phyloP scores from a whole-genome alignment of 2,797 vertebrate genomes.

The Sebastes oblongus region DNA sequence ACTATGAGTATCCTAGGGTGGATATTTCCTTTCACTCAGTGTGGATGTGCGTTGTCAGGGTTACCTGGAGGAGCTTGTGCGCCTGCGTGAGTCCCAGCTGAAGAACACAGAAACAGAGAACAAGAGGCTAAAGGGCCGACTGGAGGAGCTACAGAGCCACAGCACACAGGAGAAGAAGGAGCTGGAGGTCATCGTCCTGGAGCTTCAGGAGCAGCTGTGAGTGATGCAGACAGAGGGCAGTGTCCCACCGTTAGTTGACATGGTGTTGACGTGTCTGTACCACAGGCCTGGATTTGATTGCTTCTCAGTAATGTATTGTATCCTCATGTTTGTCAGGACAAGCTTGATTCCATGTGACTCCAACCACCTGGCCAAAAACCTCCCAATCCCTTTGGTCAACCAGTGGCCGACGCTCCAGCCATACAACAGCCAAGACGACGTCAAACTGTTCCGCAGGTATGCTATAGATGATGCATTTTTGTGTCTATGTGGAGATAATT shows the following conservation, averaged over 20 bases:
- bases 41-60: slow-evolving; percentile 79
- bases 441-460: slow-evolving; percentile 91
- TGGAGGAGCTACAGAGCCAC: slow-evolving; percentile 90
- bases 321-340: slow-evolving; percentile 82
- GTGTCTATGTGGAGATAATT: neutral
- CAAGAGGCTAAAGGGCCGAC: slow-evolving; percentile 87
- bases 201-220: slow-evolving; percentile 98
- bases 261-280: neutral
- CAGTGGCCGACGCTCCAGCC: slow-evolving; percentile 91
- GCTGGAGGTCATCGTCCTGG: slow-evolving; percentile 92
- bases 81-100: slow-evolving; percentile 95
- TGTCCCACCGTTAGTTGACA: neutral
- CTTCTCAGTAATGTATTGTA: neutral
- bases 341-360: slow-evolving; percentile 94
- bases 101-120: slow-evolving; percentile 94
- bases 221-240: slow-evolving; percentile 27
- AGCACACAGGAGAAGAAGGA: slow-evolving; percentile 94
- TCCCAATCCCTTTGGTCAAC: slow-evolving; percentile 90
- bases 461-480: neutral
- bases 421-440: slow-evolving; percentile 87
- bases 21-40: slow-evolving; percentile 14
- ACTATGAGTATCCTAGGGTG: neutral
- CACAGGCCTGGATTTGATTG: neutral
- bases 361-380: slow-evolving; percentile 89
- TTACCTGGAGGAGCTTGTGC: slow-evolving; percentile 96